phyloP scores from a whole-genome alignment of 2,888 invertebrate species.

The Phanerotoma sp. region DNA sequence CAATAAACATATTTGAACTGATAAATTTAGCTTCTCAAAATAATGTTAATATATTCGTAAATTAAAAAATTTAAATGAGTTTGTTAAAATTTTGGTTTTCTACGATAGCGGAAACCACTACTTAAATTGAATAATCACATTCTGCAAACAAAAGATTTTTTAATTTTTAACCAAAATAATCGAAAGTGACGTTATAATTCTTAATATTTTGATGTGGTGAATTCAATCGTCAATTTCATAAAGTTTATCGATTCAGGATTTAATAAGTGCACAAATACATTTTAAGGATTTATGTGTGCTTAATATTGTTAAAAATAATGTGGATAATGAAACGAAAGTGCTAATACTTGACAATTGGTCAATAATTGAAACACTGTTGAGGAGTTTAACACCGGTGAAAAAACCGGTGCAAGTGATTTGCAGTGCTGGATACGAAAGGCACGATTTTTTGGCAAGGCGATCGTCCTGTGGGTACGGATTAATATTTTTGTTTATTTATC shows the following conservation, averaged over 20 bases:
- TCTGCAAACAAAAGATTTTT: too few relatives aligned
- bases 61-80: too few relatives aligned
- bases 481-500: conserved; percentile 1
- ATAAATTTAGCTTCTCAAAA: too few relatives aligned
- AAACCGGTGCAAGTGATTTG: conserved; percentile 22
- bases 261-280: neutral
- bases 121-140: too few relatives aligned
- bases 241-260: neutral
- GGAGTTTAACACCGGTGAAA: conserved; percentile 10
- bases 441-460: conserved; percentile 36
- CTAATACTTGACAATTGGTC: neutral
- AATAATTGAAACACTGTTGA: conserved; percentile 1
- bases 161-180: too few relatives aligned
- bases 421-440: conserved; percentile 38
- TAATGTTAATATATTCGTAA: too few relatives aligned
- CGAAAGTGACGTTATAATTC: neutral
- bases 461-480: conserved; percentile 34
- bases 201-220: too few relatives aligned
- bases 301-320: neutral
- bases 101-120: too few relatives aligned
- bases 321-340: neutral
- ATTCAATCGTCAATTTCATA: neutral
- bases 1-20: too few relatives aligned
- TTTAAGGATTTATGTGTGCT: conserved; percentile 1
- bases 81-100: too few relatives aligned